Percentiles rank a stretch among this genome's conserved stretches.
Conservation (phyloP, 2,113 vertebrate genomes). For the Chaetura pelagica region DNA sequence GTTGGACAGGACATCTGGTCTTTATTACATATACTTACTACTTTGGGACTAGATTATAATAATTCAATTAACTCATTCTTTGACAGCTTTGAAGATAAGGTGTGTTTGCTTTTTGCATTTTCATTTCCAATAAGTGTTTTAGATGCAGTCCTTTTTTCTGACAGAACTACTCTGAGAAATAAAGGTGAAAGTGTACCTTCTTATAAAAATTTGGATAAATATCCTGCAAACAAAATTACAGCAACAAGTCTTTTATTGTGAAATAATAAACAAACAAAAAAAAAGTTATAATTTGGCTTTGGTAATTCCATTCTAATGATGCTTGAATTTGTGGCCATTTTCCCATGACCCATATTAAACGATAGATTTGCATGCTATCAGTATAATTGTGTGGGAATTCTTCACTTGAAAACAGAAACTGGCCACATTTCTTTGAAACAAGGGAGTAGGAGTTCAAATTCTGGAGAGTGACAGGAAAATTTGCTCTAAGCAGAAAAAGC, state of each 20-base stretch:
- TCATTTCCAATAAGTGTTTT: neutral
- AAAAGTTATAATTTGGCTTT: neutral
- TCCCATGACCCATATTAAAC: conserved; percentile 35
- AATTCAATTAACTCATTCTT: conserved; percentile 38
- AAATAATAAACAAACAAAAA: neutral
- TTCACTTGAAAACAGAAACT: conserved; percentile 39
- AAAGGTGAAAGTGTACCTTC: neutral
- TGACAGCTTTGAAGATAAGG: neutral
- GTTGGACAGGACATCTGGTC: conserved; percentile 13
- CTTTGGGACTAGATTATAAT: conserved; percentile 54
- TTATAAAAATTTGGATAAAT: neutral
- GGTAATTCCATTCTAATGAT: neutral
- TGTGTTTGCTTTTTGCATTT: neutral
- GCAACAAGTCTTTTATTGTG: neutral
- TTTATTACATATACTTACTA: conserved; percentile 28
- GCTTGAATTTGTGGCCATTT: neutral
- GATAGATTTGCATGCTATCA: neutral
- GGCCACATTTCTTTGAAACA: conserved; percentile 22
- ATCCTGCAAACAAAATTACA: neutral
- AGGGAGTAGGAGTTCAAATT: conserved; percentile 57
- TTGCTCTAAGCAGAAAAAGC: conserved; percentile 45
- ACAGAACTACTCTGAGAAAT: neutral
- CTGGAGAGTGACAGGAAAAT: conserved; percentile 53
- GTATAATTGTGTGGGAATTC: conserved; percentile 38
- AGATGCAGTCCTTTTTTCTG: neutral